Evolutionary conservation across 2,888 invertebrate species (phyloP).

Genomic region (Tridacna crocea): DNA sequence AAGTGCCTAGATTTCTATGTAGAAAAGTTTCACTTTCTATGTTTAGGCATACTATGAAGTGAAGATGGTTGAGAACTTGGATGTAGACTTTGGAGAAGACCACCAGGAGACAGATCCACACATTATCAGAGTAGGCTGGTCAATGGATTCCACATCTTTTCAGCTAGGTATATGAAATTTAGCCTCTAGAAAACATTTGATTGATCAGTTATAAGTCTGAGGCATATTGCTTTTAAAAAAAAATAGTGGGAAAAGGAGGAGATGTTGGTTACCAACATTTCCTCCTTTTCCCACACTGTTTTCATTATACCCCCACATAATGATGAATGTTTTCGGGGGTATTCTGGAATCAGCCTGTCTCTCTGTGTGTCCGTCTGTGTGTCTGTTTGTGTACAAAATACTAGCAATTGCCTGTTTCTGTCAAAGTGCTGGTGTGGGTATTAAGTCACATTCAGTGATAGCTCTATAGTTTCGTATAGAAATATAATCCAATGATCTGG

Average conservation of each 20-base stretch:
- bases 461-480: too few species aligned
- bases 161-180: slow-evolving; percentile 89
- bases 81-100: slow-evolving; percentile 84
- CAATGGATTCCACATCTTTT: slow-evolving; percentile 89
- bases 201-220: neutral
- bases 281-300: neutral
- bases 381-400: too few species aligned
- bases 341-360: too few species aligned
- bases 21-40: slow-evolving; percentile 37
- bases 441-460: too few species aligned
- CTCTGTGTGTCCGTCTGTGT: too few species aligned
- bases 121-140: slow-evolving; percentile 95
- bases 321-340: too few species aligned
- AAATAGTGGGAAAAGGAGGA: neutral
- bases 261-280: neutral
- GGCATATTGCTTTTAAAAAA: neutral
- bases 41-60: slow-evolving; percentile 81
- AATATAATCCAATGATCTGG: neutral
- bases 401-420: too few species aligned
- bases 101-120: slow-evolving; percentile 87
- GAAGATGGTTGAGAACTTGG: slow-evolving; percentile 84
- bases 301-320: too few species aligned
- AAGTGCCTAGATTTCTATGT: too few species aligned
- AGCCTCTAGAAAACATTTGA: neutral
- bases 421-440: too few species aligned